A percentile compares a stretch with the other conserved stretches of the same genome.
These are phyloP conservation scores for Proterorhinus semilunaris DNA, from an alignment of 2,113 vertebrate species.

Conservation along the genomic window DNA sequence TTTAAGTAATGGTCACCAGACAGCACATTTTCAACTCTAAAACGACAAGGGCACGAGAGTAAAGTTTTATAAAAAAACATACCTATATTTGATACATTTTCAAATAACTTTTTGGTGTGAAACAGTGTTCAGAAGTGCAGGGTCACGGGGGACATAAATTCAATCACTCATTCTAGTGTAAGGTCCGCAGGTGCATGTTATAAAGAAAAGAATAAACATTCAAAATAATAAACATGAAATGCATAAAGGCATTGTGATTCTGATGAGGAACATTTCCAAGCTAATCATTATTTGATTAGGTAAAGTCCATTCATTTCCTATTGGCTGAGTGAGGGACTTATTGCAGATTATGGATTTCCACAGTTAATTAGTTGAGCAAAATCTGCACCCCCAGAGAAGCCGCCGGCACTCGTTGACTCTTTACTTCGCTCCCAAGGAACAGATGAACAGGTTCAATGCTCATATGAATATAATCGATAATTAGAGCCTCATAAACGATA, in stretches of 20 bases:
- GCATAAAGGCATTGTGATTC: conserved; percentile 4
- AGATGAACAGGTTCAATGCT: conserved; percentile 59
- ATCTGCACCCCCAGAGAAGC: conserved; percentile 39
- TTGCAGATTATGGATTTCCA: conserved; percentile 40
- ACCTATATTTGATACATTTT: too few relatives aligned
- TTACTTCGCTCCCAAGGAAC: conserved; percentile 34
- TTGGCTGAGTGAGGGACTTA: conserved; percentile 36
- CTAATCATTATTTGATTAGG: conserved; percentile 31
- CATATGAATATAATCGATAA: neutral
- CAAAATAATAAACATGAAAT: conserved; percentile 5
- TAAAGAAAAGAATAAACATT: neutral
- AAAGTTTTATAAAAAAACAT: too few relatives aligned
- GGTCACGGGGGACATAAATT: neutral
- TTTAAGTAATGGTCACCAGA: too few relatives aligned
- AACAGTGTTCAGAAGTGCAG: neutral
- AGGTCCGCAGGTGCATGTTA: neutral
- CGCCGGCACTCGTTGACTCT: conserved; percentile 30
- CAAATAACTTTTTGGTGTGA: neutral
- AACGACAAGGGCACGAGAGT: too few relatives aligned
- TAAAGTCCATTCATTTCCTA: conserved; percentile 22
- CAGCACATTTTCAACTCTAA: too few relatives aligned
- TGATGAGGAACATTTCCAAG: conserved; percentile 16
- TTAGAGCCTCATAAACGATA: neutral
- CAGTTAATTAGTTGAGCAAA: conserved; percentile 55
- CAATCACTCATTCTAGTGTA: neutral